Percentiles rank a stretch among this genome's conserved stretches.
Evolutionary conservation across 2,888 invertebrate genomes (phyloP).

Genomic region (Dione vanillae): DNA sequence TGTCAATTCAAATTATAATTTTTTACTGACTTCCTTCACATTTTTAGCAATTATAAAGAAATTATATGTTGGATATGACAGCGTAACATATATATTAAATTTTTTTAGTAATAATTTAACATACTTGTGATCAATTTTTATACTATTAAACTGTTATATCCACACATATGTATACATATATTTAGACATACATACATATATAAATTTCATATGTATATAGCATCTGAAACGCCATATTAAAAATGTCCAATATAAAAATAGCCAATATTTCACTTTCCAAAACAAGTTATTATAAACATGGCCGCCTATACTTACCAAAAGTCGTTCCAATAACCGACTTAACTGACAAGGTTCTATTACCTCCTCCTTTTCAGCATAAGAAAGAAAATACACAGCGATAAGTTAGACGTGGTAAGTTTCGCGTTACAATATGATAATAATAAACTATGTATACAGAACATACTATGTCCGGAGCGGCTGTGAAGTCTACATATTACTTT

Average conservation of each 20-base stretch:
- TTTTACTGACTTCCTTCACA: not conserved
- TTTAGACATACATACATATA: not conserved
- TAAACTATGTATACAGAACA: slow-evolving; percentile 52
- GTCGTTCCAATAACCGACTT: slow-evolving; percentile 64
- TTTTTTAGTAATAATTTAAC: too few relatives aligned
- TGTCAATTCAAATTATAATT: not conserved
- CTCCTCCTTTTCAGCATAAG: slow-evolving; percentile 81
- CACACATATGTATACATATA: not conserved
- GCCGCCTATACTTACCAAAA: slow-evolving; percentile 71
- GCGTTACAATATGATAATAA: slow-evolving; percentile 47
- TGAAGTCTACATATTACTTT: not conserved
- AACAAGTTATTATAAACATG: slow-evolving; percentile 61
- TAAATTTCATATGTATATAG: too few relatives aligned
- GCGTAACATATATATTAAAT: not conserved
- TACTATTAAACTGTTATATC: not conserved
- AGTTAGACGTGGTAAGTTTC: slow-evolving; percentile 81
- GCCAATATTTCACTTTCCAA: slow-evolving; percentile 29
- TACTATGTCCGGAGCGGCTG: slow-evolving; percentile 60
- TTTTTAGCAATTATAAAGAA: not conserved
- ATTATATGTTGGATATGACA: not conserved
- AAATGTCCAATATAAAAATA: slow-evolving; percentile 13
- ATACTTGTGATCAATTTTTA: too few relatives aligned
- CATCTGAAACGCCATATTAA: not conserved
- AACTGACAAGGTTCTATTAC: slow-evolving; percentile 73
- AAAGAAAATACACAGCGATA: slow-evolving; percentile 77